Percentiles rank a stretch among this genome's conserved stretches.
These are phyloP conservation scores for Mus caroli DNA, from an alignment of 2,797 vertebrate species.

Conservation along the genomic window DNA sequence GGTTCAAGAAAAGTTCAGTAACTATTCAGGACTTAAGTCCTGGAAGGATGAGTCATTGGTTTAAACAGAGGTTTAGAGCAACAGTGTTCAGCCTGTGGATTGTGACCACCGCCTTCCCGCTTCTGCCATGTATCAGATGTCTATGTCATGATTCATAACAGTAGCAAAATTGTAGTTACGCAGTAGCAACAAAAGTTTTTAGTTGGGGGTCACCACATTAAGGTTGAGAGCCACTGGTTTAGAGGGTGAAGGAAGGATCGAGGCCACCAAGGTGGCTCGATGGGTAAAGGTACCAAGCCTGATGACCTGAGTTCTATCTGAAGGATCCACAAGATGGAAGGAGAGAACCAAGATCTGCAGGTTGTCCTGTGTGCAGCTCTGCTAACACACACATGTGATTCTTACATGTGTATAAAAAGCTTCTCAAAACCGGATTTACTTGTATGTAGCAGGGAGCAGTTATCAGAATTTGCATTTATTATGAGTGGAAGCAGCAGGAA, in stretches of 20 bases:
- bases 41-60: neutral
- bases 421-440: neutral
- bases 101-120: neutral
- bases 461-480: slow-evolving; percentile 18
- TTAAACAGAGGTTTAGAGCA: neutral
- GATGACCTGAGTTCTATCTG: neutral
- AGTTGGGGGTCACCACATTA: neutral
- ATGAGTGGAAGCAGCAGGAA: slow-evolving; percentile 30
- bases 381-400: neutral
- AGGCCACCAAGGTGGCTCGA: no score
- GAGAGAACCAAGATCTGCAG: neutral
- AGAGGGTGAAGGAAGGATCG: neutral
- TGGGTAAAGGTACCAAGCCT: neutral
- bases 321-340: neutral
- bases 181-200: neutral
- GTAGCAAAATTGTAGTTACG: neutral
- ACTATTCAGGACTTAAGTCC: neutral
- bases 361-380: neutral
- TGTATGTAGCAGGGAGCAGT: neutral
- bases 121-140: no score
- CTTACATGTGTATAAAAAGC: neutral
- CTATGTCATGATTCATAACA: neutral
- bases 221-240: neutral
- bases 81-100: neutral
- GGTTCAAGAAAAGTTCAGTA: neutral